Base-by-base conservation (phyloP, 2,888 invertebrate genomes). In the Encarsia formosa region DNA sequence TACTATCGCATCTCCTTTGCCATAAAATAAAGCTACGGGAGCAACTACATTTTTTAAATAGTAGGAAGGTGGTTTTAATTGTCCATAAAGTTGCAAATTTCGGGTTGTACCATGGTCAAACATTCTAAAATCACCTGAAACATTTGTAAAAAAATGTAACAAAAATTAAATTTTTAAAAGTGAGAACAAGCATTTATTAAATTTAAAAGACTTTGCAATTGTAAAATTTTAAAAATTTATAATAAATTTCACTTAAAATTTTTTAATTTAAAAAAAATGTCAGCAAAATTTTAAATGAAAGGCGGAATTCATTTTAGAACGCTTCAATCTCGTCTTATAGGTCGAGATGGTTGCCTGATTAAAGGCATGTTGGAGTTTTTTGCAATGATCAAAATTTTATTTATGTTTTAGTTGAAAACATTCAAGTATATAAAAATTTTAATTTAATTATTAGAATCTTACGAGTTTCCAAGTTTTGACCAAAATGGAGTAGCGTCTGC, bases 21-120 rank as follows among this genome's bases (percentile, higher is more conserved):
- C 62, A 42, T 65, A 65, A 54, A 65, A 56, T 52, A 66, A 35
- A 44, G 59, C 64, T 8, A 59, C 58, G 2, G 65, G 65, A 32
- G 61, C 44, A 8, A 51, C 39, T 16, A 66, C 46, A 22, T 59
- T 64, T 40, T 44, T 55, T 19, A 65, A 39, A 43, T 63, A 54
- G 52, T 65, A 66, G 15, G 11, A 0, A 5, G 60, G 62, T 35
- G 65, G 57, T 42, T 37, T 34, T 8, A 13, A 31, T 26, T 52
- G 52, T 35, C 53, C 55, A 29, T 65, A 65, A 15, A 35, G 54
- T 26, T 23, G 42, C 8, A 61, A 53, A 56, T 65, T 66, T 38
- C 45, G 41, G 1, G 43, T 26, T 1, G 20, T 8, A 5, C 61
- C 60, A 23, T 60, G 61, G 37, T 66, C 62, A 42, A 52, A 66